Base-by-base conservation (phyloP, 2,888 invertebrate species). In the Polyploca ridens region DNA sequence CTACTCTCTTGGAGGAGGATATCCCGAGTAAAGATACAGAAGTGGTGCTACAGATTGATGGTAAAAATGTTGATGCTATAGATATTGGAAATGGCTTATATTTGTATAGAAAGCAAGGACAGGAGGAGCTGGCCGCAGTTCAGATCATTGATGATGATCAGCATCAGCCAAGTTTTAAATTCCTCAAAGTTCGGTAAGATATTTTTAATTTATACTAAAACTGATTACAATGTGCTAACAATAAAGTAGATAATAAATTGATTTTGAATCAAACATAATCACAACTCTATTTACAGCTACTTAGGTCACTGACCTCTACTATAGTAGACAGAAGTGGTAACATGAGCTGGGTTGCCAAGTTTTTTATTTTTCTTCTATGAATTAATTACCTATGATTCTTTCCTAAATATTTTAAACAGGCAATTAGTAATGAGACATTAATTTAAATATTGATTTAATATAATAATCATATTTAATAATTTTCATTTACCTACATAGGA, bases 181-280 rank as follows among this genome's bases (percentile, higher is more conserved):
- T 92, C 79, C 86, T 94, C 33, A 94, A 94, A 92, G 94, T 94
- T 46, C 89, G 94, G 94, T 94, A 66, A 90, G 91, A 83, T 35
- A 3, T 10, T 19, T 49, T 49, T 3, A 7, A 16, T 49, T 6
- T n/a, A 49, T 14, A 5, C 10, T 14, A 49, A 14, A 49, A 49
- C 49, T n/a, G 49, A 8, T 49, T 7, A 5, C 4, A 19, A 59
- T 46, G 44, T 62, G 60, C 38, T 66, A 59, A 66, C 61, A 59
- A 10, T 49, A 8, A 7, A n/a, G 46, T 46, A 46, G 11, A 13
- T 19, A 64, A 64, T 64, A 41, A 54, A n/a, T 54, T 10, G 8
- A 46, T 46, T 7, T 46, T 46, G n/a, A 46, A n/a, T 46, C 46
- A n/a, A 19, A n/a, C 44, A 33, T 35, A 27, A 61, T 7, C 60